Percentiles rank a stretch among this genome's conserved stretches.
Evolutionary conservation across 2,888 invertebrate genomes (phyloP).

Genomic region (Orchestes rusci): DNA sequence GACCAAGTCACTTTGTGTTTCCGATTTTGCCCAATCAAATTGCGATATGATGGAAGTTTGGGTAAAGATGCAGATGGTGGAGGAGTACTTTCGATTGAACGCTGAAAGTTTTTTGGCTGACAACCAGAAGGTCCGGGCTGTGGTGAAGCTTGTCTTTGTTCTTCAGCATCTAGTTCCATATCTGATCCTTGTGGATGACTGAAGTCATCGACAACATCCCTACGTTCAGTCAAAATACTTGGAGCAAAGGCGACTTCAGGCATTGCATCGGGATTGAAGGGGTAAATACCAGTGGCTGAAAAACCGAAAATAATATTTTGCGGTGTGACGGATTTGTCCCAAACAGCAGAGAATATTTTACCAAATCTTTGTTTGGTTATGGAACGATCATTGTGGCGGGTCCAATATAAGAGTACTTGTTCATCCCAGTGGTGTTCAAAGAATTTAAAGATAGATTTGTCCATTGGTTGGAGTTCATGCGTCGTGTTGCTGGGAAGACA

Average conservation of each 20-base stretch:
- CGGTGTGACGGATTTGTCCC: slow-evolving; percentile 30
- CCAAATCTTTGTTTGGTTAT: slow-evolving; percentile 23
- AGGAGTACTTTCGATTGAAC: slow-evolving; percentile 3
- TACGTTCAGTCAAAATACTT: slow-evolving; percentile 9
- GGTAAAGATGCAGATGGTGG: neutral
- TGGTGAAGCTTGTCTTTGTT: slow-evolving; percentile 3
- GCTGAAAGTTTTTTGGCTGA: slow-evolving; percentile 3
- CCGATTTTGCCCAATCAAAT: slow-evolving; percentile 2
- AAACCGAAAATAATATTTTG: slow-evolving; percentile 31
- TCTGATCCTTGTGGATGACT: neutral
- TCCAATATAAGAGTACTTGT: too few species aligned
- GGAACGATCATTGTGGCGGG: neutral
- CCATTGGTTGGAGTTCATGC: slow-evolving; percentile 18
- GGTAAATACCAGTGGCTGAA: slow-evolving; percentile 27
- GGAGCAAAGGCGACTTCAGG: slow-evolving; percentile 32
- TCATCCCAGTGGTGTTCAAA: slow-evolving; percentile 37
- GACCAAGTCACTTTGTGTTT: neutral
- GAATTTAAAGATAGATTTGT: slow-evolving; percentile 24
- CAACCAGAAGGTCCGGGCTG: slow-evolving; percentile 4
- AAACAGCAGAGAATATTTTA: slow-evolving; percentile 27
- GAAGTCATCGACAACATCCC: slow-evolving; percentile 1
- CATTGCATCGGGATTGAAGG: slow-evolving; percentile 30
- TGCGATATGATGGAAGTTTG: neutral
- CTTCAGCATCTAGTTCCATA: neutral
- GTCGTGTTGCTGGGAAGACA: slow-evolving; percentile 36